Conservation (phyloP, 2,888 invertebrate genomes). For the Pyrocoelia pectoralis region DNA sequence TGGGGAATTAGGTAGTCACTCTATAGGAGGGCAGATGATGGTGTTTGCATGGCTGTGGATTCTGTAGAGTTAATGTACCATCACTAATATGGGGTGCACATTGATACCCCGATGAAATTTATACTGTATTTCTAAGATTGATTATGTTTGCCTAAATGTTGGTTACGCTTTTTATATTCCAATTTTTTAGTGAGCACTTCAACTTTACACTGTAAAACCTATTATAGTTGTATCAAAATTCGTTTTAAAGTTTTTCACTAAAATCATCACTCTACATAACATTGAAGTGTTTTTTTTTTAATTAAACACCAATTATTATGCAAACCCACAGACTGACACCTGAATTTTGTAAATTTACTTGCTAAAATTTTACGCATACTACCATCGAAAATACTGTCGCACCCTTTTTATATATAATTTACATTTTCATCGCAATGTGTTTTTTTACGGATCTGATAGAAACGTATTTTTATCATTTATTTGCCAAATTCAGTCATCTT, state of each 20-base stretch:
- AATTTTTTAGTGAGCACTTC: conserved; percentile 27
- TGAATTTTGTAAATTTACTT: too few species aligned
- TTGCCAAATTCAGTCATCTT: too few species aligned
- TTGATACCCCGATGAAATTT: conserved; percentile 48
- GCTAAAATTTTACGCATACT: too few species aligned
- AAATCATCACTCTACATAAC: too few species aligned
- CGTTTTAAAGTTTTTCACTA: background rate
- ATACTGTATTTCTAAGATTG: conserved; percentile 53
- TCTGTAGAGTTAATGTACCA: conserved; percentile 61
- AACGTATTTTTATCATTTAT: too few species aligned
- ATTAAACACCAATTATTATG: too few species aligned
- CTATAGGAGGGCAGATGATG: conserved; percentile 49
- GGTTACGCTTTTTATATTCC: conserved; percentile 34
- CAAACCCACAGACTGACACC: too few species aligned
- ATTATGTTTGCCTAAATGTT: conserved; percentile 41
- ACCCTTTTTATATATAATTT: too few species aligned
- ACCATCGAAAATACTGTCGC: too few species aligned
- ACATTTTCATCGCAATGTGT: too few species aligned
- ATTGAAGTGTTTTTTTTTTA: too few species aligned
- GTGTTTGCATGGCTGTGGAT: conserved; percentile 59
- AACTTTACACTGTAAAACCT: background rate
- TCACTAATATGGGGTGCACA: conserved; percentile 60
- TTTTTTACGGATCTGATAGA: too few species aligned
- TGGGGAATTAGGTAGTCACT: conserved; percentile 23
- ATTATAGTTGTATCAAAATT: conserved; percentile 2